Percentiles rank a stretch among this genome's conserved stretches.
phyloP scores from a whole-genome alignment of 2,113 vertebrate genomes.

The Corynorhinus townsendii region DNA sequence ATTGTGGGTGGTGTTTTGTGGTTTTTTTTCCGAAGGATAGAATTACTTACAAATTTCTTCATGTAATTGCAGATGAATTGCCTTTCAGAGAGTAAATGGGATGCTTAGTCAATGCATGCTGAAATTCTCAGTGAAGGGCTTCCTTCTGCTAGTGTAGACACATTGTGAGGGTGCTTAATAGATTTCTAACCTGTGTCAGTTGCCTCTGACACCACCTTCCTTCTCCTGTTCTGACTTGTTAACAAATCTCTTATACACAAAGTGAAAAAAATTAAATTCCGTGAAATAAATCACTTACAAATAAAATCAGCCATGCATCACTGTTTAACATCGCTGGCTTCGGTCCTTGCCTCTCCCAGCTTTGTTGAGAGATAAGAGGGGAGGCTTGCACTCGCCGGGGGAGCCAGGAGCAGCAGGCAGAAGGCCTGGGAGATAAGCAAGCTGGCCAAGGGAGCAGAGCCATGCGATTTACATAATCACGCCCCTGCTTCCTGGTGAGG shows the following conservation, averaged over 20 bases:
- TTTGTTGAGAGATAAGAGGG: slow-evolving; percentile 88
- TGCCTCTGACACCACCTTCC: slow-evolving; percentile 78
- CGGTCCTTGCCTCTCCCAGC: slow-evolving; percentile 75
- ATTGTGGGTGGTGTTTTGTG: neutral
- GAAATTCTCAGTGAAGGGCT: slow-evolving; percentile 66
- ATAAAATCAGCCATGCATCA: slow-evolving; percentile 84
- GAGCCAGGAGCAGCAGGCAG: slow-evolving; percentile 86
- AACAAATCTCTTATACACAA: slow-evolving; percentile 87
- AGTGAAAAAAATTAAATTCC: slow-evolving; percentile 84
- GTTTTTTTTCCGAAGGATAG: neutral
- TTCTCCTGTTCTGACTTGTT: slow-evolving; percentile 78
- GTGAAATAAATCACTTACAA: slow-evolving; percentile 85
- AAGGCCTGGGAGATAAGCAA: slow-evolving; percentile 89
- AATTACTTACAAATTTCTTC: slow-evolving; percentile 59
- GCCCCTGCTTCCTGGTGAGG: slow-evolving; percentile 84
- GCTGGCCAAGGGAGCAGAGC: slow-evolving; percentile 79
- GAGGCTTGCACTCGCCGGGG: slow-evolving; percentile 75
- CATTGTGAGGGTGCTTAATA: slow-evolving; percentile 65
- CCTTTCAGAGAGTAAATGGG: slow-evolving; percentile 39
- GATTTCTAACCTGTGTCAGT: slow-evolving; percentile 73
- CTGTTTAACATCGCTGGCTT: slow-evolving; percentile 82
- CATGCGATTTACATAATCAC: slow-evolving; percentile 86
- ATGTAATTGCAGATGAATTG: slow-evolving; percentile 53
- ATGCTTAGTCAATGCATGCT: slow-evolving; percentile 18
- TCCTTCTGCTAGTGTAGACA: slow-evolving; percentile 46